These are phyloP conservation scores for Bellardia bayeri DNA, from an alignment of 2,888 invertebrate genomes.

Conservation along the genomic window DNA sequence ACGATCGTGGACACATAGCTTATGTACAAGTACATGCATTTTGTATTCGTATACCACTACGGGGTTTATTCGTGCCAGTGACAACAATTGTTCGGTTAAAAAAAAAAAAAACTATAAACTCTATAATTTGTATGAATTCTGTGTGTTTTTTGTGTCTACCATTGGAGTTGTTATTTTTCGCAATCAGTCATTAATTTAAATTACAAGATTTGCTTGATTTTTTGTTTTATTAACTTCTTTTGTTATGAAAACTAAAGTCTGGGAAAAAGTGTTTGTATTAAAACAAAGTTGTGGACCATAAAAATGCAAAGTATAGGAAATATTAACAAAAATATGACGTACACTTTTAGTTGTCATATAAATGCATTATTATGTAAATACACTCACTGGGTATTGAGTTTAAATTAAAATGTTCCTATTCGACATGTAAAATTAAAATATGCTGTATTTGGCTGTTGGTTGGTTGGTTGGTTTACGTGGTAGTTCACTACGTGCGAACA, in stretches of 20 bases:
- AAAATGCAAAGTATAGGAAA: neutral
- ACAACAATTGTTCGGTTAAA: neutral
- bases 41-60: neutral
- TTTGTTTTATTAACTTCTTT: conserved; percentile 13
- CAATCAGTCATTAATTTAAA: conserved; percentile 31
- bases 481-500: too few relatives aligned
- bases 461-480: too few relatives aligned
- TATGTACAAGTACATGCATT: neutral
- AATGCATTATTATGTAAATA: neutral
- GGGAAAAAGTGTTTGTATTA: conserved; percentile 28
- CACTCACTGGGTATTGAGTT: neutral
- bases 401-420: too few relatives aligned
- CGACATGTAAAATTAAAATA: too few relatives aligned
- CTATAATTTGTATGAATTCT: neutral
- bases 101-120: neutral
- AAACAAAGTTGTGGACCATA: conserved; percentile 14
- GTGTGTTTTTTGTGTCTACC: neutral
- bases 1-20: too few relatives aligned
- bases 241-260: conserved; percentile 48
- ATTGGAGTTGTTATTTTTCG: conserved; percentile 2
- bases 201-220: conserved; percentile 24
- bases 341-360: conserved; percentile 27
- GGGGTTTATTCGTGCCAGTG: neutral
- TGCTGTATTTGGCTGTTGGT: too few relatives aligned
- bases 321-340: neutral